Conservation (phyloP, 2,113 vertebrate genomes). For the Ramphastos sulfuratus region DNA sequence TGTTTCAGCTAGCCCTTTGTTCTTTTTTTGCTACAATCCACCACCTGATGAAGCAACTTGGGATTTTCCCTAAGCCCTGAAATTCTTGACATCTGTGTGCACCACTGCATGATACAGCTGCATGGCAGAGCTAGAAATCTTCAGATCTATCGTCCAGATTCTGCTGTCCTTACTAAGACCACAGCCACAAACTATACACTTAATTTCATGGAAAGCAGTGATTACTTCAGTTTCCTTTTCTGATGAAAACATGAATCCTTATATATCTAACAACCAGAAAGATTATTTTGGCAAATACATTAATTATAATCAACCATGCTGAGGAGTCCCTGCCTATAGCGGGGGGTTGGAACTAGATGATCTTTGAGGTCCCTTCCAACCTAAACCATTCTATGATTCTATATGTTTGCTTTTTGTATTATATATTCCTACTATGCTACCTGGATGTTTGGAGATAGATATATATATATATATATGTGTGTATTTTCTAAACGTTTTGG, state of each 20-base stretch:
- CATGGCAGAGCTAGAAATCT: not conserved
- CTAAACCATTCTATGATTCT: too few species aligned
- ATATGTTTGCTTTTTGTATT: not conserved
- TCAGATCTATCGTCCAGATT: not conserved
- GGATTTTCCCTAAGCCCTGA: not conserved
- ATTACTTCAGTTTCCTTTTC: not conserved
- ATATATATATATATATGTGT: not conserved
- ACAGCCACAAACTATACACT: not conserved
- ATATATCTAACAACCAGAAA: not conserved
- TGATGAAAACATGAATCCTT: not conserved
- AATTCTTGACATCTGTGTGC: not conserved
- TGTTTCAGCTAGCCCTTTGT: not conserved
- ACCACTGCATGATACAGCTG: not conserved
- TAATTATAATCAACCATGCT: not conserved
- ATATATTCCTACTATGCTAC: not conserved
- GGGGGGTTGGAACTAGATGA: too few species aligned
- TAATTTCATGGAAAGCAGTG: not conserved
- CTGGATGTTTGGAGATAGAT: not conserved
- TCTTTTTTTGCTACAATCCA: not conserved
- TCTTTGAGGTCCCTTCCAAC: too few species aligned
- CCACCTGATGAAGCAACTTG: not conserved
- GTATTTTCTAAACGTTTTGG: not conserved
- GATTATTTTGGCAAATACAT: not conserved
- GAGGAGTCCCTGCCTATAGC: too few species aligned
- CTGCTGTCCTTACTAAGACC: not conserved